These are phyloP conservation scores for Ips nitidus DNA, from an alignment of 1,140 invertebrate genomes.

Conservation along the genomic window DNA sequence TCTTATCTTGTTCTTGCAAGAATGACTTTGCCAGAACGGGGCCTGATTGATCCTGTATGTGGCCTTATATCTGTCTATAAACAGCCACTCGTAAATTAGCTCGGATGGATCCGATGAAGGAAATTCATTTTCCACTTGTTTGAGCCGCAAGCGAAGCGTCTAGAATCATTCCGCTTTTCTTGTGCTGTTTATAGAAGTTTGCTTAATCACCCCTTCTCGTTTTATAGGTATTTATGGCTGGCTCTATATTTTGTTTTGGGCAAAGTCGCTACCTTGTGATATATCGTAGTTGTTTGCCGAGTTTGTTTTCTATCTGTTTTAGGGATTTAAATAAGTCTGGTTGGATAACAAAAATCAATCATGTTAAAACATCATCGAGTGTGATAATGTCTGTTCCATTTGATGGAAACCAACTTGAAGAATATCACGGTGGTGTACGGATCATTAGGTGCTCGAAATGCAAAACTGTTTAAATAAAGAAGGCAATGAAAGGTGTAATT, in stretches of 20 bases:
- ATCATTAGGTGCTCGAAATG: constrained; percentile 49
- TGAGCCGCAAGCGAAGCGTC: constrained; percentile 48
- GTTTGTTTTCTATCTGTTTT: constrained; percentile 15
- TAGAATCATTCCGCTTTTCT: constrained; percentile 41
- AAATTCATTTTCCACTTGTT: constrained; percentile 55
- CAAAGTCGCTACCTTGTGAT: constrained; percentile 13
- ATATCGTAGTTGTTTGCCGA: constrained; percentile 22
- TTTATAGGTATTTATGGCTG: constrained; percentile 39
- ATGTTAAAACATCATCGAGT: neutral
- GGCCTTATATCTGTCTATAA: constrained; percentile 52
- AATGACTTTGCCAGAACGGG: constrained; percentile 44
- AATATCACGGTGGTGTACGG: constrained; percentile 35
- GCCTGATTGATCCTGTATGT: constrained; percentile 50
- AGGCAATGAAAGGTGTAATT: constrained; percentile 48
- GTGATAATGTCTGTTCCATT: constrained; percentile 12
- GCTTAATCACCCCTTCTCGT: constrained; percentile 39
- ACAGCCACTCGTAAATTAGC: constrained; percentile 54
- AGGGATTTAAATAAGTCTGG: neutral
- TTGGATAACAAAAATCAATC: neutral
- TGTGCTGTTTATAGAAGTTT: constrained; percentile 40
- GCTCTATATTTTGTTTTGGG: constrained; percentile 28
- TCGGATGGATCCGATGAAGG: constrained; percentile 53
- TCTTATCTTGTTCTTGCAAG: constrained; percentile 53
- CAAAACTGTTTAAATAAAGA: constrained; percentile 47
- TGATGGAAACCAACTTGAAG: constrained; percentile 19